A percentile compares a stretch with the other conserved stretches of the same genome.
Evolutionary conservation across 2,113 vertebrate species (phyloP).

Genomic region (Colinus virginianus): DNA sequence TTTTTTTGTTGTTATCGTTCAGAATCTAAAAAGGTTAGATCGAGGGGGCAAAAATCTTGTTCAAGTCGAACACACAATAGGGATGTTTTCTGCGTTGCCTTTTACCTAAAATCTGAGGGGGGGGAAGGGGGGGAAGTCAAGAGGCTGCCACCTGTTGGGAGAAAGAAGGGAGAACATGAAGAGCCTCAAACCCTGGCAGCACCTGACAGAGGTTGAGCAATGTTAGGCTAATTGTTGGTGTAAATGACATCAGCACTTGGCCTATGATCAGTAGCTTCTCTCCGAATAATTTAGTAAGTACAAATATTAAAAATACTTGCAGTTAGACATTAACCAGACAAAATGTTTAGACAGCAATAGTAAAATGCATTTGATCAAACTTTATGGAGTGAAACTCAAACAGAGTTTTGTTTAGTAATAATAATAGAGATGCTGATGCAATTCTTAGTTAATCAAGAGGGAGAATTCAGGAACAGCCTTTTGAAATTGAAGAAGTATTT

Average conservation of each 20-base stretch:
- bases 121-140: conserved; percentile 54
- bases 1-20: neutral
- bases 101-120: neutral
- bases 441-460: conserved; percentile 38
- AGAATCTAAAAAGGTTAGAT: neutral
- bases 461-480: conserved; percentile 6
- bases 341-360: conserved; percentile 70
- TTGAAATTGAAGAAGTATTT: conserved; percentile 36
- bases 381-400: conserved; percentile 74
- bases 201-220: conserved; percentile 38
- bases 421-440: conserved; percentile 46
- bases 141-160: conserved; percentile 80
- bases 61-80: conserved; percentile 23
- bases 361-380: conserved; percentile 62
- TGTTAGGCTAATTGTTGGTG: conserved; percentile 30
- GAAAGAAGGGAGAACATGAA: neutral
- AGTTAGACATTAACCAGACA: conserved; percentile 67
- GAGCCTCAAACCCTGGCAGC: conserved; percentile 5
- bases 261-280: conserved; percentile 47
- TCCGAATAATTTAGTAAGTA: conserved; percentile 67
- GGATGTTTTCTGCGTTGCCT: neutral
- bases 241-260: conserved; percentile 69
- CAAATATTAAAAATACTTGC: conserved; percentile 73
- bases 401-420: conserved; percentile 66
- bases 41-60: conserved; percentile 29